Conservation (phyloP, 2,888 invertebrate species). For the Diplolepis rosae region DNA sequence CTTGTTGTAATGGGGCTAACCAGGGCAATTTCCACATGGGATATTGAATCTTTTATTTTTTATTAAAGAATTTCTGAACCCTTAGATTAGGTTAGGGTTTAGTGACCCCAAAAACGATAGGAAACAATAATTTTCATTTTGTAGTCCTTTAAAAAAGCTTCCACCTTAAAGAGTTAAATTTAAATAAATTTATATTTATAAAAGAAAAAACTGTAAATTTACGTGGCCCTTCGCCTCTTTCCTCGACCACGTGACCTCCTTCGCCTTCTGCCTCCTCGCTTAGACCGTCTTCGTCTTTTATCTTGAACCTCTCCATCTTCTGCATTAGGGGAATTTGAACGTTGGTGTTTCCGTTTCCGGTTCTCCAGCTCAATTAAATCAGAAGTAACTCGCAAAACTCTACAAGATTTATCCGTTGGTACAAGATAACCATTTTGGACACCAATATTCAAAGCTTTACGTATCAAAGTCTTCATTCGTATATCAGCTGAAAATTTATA, state of each 20-base stretch:
- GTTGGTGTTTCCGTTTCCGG: constrained; percentile 13
- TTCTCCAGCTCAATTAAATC: constrained; percentile 45
- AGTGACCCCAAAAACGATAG: no score
- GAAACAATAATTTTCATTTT: no score
- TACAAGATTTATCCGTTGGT: constrained; percentile 50
- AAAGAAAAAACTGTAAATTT: neutral
- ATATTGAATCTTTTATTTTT: no score
- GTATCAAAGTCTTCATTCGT: constrained; percentile 53
- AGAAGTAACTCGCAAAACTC: constrained; percentile 57
- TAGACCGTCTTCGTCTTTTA: constrained; percentile 24
- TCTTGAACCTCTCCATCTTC: constrained; percentile 45
- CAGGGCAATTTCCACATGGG: no score
- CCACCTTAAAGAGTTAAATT: no score
- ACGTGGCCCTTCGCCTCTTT: neutral
- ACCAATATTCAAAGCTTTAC: constrained; percentile 58
- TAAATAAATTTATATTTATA: neutral
- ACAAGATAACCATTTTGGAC: constrained; percentile 58
- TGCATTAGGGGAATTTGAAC: neutral
- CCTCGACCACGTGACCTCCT: constrained; percentile 40
- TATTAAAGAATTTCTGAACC: no score
- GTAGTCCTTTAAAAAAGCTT: no score
- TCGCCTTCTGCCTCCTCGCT: constrained; percentile 22
- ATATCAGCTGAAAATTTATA: constrained; percentile 37
- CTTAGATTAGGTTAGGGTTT: no score
- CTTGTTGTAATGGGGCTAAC: no score